Evolutionary conservation across 2,888 invertebrate species (phyloP).

Genomic region (Autographa gamma): DNA sequence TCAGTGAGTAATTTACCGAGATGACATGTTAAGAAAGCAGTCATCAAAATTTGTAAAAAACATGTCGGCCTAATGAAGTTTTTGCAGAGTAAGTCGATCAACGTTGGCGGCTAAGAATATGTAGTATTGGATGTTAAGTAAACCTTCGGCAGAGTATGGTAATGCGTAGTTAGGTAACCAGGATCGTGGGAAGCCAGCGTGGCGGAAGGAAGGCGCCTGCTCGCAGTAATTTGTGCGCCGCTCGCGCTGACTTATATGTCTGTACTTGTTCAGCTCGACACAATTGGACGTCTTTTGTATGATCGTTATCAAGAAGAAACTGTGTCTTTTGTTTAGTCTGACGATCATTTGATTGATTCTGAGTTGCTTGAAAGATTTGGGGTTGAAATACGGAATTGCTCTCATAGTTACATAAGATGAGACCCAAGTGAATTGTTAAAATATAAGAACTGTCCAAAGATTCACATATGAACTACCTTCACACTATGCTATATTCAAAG

Average conservation of each 20-base stretch:
- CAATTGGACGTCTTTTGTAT: slow-evolving; percentile 21
- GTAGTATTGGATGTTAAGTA: neutral
- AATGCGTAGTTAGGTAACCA: slow-evolving; percentile 33
- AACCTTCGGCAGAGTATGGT: neutral
- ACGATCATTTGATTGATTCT: neutral
- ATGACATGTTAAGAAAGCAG: too few relatives aligned
- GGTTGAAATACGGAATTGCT: neutral
- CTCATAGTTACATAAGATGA: too few relatives aligned
- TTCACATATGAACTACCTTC: too few relatives aligned
- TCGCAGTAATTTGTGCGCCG: slow-evolving; percentile 36
- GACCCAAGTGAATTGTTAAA: too few relatives aligned
- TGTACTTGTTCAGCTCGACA: slow-evolving; percentile 22
- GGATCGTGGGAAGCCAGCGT: slow-evolving; percentile 50
- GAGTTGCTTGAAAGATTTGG: neutral
- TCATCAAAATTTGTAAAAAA: too few relatives aligned
- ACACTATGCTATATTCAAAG: too few relatives aligned
- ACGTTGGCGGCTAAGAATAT: neutral
- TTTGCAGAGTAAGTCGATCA: too few relatives aligned
- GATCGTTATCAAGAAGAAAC: neutral
- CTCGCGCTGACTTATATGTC: slow-evolving; percentile 40
- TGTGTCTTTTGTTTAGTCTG: neutral
- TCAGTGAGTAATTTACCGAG: too few relatives aligned
- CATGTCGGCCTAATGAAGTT: too few relatives aligned
- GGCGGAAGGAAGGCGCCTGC: slow-evolving; percentile 53
- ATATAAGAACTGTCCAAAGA: too few relatives aligned